Evolutionary conservation across 2,113 vertebrate genomes (phyloP).

Genomic region (Toxotes jaculatrix): DNA sequence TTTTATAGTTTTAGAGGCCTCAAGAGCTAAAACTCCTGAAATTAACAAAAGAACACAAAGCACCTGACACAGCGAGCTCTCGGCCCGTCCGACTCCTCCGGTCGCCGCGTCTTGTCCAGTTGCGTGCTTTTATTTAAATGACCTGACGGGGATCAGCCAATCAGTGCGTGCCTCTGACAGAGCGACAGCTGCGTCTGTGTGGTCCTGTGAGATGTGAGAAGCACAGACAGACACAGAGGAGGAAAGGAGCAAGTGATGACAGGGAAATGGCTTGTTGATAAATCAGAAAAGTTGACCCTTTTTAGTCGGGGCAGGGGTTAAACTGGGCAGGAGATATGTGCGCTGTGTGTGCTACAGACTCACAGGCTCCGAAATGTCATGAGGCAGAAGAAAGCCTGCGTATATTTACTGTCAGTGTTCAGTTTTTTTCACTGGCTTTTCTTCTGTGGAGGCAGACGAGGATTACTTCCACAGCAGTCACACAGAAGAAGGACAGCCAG

Average conservation of each 20-base stretch:
- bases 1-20: background rate
- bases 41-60: background rate
- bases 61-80: background rate
- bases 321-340: background rate
- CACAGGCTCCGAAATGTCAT: background rate
- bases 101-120: background rate
- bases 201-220: background rate
- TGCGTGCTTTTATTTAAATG: background rate
- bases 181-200: background rate
- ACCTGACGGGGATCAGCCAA: background rate
- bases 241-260: background rate
- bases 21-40: background rate
- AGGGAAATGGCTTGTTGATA: constrained; percentile 3
- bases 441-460: constrained; percentile 9
- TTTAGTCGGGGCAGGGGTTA: background rate
- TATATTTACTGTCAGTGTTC: background rate
- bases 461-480: constrained; percentile 20
- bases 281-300: background rate
- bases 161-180: background rate
- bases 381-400: background rate
- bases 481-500: constrained; percentile 1
- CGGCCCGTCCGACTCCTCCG: background rate
- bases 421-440: background rate
- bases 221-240: background rate
- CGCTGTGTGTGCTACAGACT: background rate